Evolutionary conservation across 2,888 invertebrate species (phyloP).

Genomic region (Ophioninae sp.): DNA sequence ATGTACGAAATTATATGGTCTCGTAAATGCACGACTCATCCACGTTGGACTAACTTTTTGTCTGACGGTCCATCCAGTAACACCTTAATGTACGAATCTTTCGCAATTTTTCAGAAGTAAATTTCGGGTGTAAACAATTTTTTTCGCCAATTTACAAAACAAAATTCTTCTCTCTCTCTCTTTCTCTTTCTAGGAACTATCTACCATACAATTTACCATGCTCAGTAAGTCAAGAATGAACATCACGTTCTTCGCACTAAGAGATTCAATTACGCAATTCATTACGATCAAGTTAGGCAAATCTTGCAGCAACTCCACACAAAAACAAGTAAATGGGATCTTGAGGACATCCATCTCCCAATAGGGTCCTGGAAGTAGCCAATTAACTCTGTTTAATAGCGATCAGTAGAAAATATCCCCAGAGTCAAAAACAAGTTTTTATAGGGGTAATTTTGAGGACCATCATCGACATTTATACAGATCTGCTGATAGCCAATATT

Average conservation of each 20-base stretch:
- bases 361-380: background rate
- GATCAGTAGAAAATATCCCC: background rate
- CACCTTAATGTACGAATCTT: background rate
- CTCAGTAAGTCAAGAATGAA: background rate
- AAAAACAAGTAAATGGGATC: background rate
- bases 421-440: background rate
- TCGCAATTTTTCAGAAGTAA: constrained; percentile 22
- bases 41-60: too few species aligned
- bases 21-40: too few species aligned
- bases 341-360: background rate
- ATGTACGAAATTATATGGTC: too few species aligned
- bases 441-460: background rate
- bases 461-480: background rate
- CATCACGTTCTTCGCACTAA: constrained; percentile 10
- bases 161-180: background rate
- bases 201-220: background rate
- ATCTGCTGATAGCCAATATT: background rate
- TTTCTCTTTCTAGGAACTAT: background rate
- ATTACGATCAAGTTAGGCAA: background rate
- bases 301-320: background rate
- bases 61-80: too few species aligned
- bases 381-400: background rate
- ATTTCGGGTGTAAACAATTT: constrained; percentile 32
- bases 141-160: background rate
- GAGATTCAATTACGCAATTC: constrained; percentile 28